phyloP scores from a whole-genome alignment of 2,797 vertebrate genomes.

The Emydoidea blandingii region DNA sequence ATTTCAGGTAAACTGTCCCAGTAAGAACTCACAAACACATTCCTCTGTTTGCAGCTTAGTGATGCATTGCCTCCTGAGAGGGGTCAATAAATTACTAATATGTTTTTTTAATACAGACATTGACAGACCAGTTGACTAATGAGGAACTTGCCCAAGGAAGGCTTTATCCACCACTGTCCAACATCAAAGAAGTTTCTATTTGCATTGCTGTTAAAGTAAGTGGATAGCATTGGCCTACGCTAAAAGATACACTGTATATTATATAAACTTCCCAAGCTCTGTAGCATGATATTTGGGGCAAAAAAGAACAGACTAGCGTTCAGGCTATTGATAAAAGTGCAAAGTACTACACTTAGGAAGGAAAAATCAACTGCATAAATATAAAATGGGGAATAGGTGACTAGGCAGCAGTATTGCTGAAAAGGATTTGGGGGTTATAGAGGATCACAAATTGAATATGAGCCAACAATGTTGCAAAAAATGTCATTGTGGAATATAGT shows the following conservation, averaged over 20 bases:
- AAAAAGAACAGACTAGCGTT: fast-evolving
- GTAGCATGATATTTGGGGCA: background rate
- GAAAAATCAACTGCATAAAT: background rate
- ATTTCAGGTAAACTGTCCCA: background rate
- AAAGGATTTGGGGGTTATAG: background rate
- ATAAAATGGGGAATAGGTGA: background rate
- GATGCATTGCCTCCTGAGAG: fast-evolving
- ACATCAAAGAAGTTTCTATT: conserved; percentile 96
- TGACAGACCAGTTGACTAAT: conserved; percentile 90
- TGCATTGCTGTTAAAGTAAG: conserved; percentile 93
- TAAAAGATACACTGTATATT: fast-evolving
- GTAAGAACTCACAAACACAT: background rate
- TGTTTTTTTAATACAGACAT: conserved; percentile 79
- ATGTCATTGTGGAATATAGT: background rate
- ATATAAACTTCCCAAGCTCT: background rate
- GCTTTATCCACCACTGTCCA: conserved; percentile 94
- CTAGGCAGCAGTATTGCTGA: background rate
- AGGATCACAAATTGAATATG: background rate
- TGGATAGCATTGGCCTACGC: background rate
- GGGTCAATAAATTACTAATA: background rate
- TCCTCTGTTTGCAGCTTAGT: background rate
- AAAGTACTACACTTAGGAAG: background rate
- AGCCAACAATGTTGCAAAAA: background rate
- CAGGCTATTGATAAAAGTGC: background rate
- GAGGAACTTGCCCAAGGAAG: conserved; percentile 90